A percentile compares a stretch with the other conserved stretches of the same genome.
These are phyloP conservation scores for Tetranychus truncatus DNA, from an alignment of 2,888 invertebrate species.

Conservation along the genomic window DNA sequence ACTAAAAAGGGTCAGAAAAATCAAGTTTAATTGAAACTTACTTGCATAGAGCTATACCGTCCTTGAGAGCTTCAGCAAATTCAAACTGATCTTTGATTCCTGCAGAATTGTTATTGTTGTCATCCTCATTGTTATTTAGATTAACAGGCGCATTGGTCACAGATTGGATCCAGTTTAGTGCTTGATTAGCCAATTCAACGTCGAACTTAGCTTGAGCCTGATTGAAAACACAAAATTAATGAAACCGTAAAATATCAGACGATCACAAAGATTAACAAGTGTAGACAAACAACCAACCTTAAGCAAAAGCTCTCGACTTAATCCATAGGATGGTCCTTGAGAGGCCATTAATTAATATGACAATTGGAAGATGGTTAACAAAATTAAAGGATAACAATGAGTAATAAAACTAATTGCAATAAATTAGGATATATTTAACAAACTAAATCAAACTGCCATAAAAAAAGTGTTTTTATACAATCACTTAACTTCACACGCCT, in stretches of 20 bases:
- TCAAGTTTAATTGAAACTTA: slow-evolving; percentile 28
- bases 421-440: no score
- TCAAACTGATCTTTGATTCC: slow-evolving; percentile 34
- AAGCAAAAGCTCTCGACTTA: slow-evolving; percentile 35
- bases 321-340: slow-evolving; percentile 34
- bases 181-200: slow-evolving; percentile 35
- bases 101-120: background rate
- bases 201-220: slow-evolving; percentile 38
- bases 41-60: slow-evolving; percentile 37
- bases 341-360: slow-evolving; percentile 29
- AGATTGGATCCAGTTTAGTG: slow-evolving; percentile 36
- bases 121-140: slow-evolving; percentile 28
- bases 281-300: slow-evolving; percentile 30
- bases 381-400: no score
- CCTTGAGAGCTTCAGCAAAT: slow-evolving; percentile 35
- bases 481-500: no score
- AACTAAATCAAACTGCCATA: no score
- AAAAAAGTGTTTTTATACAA: no score
- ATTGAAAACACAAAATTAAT: slow-evolving; percentile 15
- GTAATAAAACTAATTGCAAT: no score
- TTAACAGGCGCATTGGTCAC: slow-evolving; percentile 31
- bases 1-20: background rate
- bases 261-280: slow-evolving; percentile 6
- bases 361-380: no score
- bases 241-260: background rate